Evolutionary conservation across 2,113 vertebrate species (phyloP).

Genomic region (Anhinga anhinga): DNA sequence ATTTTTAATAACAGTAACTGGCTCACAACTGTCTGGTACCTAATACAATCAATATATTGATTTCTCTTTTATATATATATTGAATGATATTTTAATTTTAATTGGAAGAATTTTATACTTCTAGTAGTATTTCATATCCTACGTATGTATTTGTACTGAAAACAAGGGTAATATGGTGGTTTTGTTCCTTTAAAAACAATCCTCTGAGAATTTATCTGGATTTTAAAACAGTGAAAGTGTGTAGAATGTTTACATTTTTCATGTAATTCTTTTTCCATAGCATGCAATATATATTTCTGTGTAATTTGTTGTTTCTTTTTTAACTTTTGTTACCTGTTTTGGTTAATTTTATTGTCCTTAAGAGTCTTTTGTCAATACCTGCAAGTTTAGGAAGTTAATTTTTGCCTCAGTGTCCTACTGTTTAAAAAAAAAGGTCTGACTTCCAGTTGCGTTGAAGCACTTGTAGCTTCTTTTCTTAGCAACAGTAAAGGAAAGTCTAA

Average conservation of each 20-base stretch:
- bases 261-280: neutral
- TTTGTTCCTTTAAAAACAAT: neutral
- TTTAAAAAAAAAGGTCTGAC: neutral
- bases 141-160: neutral
- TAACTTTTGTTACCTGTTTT: neutral
- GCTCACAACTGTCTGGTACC: neutral
- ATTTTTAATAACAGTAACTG: neutral
- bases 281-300: neutral
- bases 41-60: neutral
- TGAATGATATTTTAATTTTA: neutral
- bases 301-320: neutral
- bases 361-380: neutral
- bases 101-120: neutral
- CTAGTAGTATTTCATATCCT: neutral
- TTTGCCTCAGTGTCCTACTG: neutral
- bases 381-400: neutral
- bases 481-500: neutral
- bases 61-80: neutral
- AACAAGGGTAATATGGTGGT: neutral
- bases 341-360: neutral
- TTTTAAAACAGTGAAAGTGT: neutral
- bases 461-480: neutral
- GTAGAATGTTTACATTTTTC: neutral
- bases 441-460: neutral
- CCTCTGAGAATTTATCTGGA: neutral